Base-by-base conservation (phyloP, 2,797 vertebrate species). In the Bucorvus abyssinicus region DNA sequence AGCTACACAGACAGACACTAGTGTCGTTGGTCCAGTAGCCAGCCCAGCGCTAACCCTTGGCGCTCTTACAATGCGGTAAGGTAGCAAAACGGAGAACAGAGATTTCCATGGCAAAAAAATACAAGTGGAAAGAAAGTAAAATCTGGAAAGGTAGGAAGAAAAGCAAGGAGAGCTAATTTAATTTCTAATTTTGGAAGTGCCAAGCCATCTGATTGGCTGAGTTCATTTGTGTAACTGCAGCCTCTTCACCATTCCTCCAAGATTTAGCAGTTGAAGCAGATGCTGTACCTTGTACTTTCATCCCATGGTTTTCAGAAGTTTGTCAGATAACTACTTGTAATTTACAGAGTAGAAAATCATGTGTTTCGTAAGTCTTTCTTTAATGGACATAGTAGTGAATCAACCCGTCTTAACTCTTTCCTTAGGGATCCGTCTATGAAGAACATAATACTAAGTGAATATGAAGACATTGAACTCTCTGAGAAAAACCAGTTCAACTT, bases 191-290 rank as follows among this genome's bases (percentile, higher is more conserved):
- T 83, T 49, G 14, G 42, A 71, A 71, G 10, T 1, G 0, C 9
- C 20, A 60, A 47, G 11, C 21, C 40, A 52, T 30, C 10, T 0
- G 0, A 9, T 71, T 4, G 4, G 10, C 16, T 21, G 26, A 76
- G 12, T 21, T 65, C 30, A 10, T 67, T 68, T 21, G 50, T 23
- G 20, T 16, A 76, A 44, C 20, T 30, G 32, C 27, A 44, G 13
- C 9, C 17, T 60, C 27, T 38, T 55, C 34, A 83, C 13, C 24
- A 30, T 67, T 73, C 24, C 29, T 67, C 27, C 27, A 87, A 47
- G 34, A 45, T 9, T 30, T 52, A 42, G 6, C 12, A 36, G 47
- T 26, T 34, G 12, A 44, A 81, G 32, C 13, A 52, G n/a, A 27
- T 81, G 5, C 13, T 61, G 4, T 63, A 45, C 7, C 4, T 49